Conservation (phyloP, 1,140 invertebrate species). For the Scaptodrosophila lebanonensis region DNA sequence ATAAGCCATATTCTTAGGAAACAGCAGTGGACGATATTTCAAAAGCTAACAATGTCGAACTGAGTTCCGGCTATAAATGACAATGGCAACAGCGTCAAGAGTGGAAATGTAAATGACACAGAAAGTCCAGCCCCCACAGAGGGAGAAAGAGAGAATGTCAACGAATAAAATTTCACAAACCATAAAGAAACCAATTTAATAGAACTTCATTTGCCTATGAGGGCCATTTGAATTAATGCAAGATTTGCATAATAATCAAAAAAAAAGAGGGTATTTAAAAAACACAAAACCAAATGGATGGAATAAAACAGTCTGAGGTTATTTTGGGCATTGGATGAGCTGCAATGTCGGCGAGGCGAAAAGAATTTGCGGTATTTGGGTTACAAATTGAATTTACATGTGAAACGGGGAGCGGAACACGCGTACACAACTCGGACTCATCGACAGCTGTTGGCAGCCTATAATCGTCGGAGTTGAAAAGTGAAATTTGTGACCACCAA, state of each 20-base stretch:
- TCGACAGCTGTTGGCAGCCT: constrained; percentile 33
- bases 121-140: constrained; percentile 31
- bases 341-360: constrained; percentile 32
- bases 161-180: constrained; percentile 63
- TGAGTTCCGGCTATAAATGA: too few relatives aligned
- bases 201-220: constrained; percentile 49
- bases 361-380: constrained; percentile 76
- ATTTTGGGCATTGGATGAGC: constrained; percentile 3
- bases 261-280: constrained; percentile 24
- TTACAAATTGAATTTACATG: constrained; percentile 76
- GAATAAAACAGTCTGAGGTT: constrained; percentile 11
- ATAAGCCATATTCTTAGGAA: too few relatives aligned
- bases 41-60: too few relatives aligned
- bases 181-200: constrained; percentile 61
- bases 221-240: constrained; percentile 60
- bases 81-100: too few relatives aligned
- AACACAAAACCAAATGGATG: constrained; percentile 3
- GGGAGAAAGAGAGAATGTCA: constrained; percentile 4
- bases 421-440: neutral
- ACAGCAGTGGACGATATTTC: too few relatives aligned
- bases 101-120: too few relatives aligned
- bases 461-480: constrained; percentile 65
- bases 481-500: constrained; percentile 72
- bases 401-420: constrained; percentile 38
- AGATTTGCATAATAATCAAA: constrained; percentile 70